Evolutionary conservation across 2,888 invertebrate species (phyloP), one percentile per base, ranked within the genome.

Genomic region (Stictocephala bisonia): DNA sequence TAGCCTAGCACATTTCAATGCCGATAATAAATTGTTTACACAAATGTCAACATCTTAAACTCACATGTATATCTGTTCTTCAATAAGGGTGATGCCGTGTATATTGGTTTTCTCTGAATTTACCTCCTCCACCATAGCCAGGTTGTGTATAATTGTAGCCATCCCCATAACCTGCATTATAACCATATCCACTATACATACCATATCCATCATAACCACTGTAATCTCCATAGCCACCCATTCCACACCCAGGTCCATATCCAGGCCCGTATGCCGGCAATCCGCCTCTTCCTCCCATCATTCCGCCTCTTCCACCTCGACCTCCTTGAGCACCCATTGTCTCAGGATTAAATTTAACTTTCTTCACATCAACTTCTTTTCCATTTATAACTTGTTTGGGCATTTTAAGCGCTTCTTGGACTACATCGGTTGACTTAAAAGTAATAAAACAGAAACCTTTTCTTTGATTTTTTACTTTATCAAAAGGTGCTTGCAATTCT

Each of bases 391-490:
- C 85, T 80, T 88, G 88, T 80, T 88, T 88, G 6, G 88, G 86
- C 22, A 86, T 85, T 79, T 87, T 88, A 56, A 87, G 82, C 64
- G 87, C 83, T 78, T 88, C 87, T 79, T 88, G 87, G 13, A 88
- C 89, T 3, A 87, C 86, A 75, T 87, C 87, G 78, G 88, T 87
- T 40, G 86, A 86, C 76, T 90, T 89, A 80, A 90, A 90, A n/a
- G 90, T 89, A 74, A 90, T 87, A 82, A 90, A 90, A 80, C 89
- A 89, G 81, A 89, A 90, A 18, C 88, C 88, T 78, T 89, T 86
- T 73, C 89, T 85, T 78, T 88, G 88, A 79, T 89, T 89, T 82
- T 88, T 89, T 75, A 86, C 84, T 81, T 89, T 89, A 82, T 90
- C 90, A 79, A 87, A 89, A n/a, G 90, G 90, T 73, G 89, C 85